phyloP scores from a whole-genome alignment of 2,888 invertebrate species.

The Pachymerium ferrugineum region DNA sequence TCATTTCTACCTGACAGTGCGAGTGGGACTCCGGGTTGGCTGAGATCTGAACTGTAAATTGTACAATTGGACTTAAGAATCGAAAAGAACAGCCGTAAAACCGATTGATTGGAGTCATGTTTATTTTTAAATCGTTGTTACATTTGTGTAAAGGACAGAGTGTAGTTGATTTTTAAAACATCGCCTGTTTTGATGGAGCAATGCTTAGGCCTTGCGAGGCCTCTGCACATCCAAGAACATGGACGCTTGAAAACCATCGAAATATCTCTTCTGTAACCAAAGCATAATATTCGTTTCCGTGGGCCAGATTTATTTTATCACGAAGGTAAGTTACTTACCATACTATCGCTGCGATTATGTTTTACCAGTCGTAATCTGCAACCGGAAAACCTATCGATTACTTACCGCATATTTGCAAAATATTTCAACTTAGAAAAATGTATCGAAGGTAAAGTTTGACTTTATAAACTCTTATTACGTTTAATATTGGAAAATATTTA shows the following conservation, averaged over 20 bases:
- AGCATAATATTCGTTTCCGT: neutral
- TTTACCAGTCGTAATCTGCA: too few relatives aligned
- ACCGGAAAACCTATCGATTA: too few relatives aligned
- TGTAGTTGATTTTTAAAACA: constrained; percentile 5
- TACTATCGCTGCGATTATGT: too few relatives aligned
- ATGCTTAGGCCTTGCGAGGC: constrained; percentile 11
- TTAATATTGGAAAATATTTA: too few relatives aligned
- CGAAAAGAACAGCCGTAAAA: neutral
- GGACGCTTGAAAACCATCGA: constrained; percentile 4
- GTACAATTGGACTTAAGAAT: neutral
- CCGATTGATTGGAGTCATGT: constrained; percentile 2
- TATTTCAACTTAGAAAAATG: too few relatives aligned
- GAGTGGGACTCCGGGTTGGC: neutral
- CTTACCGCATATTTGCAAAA: neutral
- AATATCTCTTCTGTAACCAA: neutral
- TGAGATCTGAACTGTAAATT: constrained; percentile 1
- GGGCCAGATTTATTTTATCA: neutral
- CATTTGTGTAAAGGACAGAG: neutral
- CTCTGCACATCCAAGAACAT: constrained; percentile 4
- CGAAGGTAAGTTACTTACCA: neutral
- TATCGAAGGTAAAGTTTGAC: too few relatives aligned
- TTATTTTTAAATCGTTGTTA: neutral
- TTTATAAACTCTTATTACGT: too few relatives aligned
- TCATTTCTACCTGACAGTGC: constrained; percentile 15
- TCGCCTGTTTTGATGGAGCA: constrained; percentile 12